These are phyloP conservation scores for Aphelenchoides fujianensis DNA, from an alignment of 1,140 invertebrate genomes.

Conservation along the genomic window DNA sequence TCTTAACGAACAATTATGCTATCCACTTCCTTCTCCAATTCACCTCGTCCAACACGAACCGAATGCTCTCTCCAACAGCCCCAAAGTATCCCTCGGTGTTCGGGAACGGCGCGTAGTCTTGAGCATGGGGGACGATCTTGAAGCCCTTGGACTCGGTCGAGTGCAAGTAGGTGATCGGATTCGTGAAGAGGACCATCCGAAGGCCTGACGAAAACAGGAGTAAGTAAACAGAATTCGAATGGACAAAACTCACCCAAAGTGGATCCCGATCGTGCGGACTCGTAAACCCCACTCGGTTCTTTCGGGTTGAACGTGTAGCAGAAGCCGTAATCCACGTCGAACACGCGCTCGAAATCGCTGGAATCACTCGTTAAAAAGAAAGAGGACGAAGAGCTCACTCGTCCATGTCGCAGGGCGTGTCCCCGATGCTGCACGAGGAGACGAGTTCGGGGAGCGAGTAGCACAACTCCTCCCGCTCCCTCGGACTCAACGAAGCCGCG, in stretches of 20 bases:
- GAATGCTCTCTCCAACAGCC: constrained; percentile 18
- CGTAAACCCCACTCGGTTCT: constrained; percentile 11
- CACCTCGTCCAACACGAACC: constrained; percentile 9
- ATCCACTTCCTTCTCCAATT: not conserved
- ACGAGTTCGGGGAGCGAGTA: constrained; percentile 19
- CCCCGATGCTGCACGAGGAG: constrained; percentile 19
- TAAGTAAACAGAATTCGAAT: too few relatives aligned
- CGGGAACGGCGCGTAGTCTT: constrained; percentile 25
- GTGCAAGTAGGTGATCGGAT: constrained; percentile 13
- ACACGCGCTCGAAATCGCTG: constrained; percentile 20
- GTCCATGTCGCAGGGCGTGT: constrained; percentile 17
- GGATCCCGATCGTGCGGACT: not conserved
- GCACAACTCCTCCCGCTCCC: constrained; percentile 23
- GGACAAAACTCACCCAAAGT: not conserved
- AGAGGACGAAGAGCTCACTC: too few relatives aligned
- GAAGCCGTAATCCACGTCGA: constrained; percentile 31
- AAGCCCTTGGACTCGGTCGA: constrained; percentile 18
- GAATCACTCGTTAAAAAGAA: too few relatives aligned
- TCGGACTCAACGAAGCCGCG: constrained; percentile 14
- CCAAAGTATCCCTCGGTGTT: constrained; percentile 22
- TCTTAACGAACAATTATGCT: constrained; percentile 26
- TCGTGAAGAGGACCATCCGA: constrained; percentile 12
- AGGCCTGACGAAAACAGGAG: too few relatives aligned
- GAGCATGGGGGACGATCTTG: constrained; percentile 23
- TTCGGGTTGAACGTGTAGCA: constrained; percentile 26